phyloP scores from a whole-genome alignment of 2,888 invertebrate genomes.

The Tetragnatha montana region DNA sequence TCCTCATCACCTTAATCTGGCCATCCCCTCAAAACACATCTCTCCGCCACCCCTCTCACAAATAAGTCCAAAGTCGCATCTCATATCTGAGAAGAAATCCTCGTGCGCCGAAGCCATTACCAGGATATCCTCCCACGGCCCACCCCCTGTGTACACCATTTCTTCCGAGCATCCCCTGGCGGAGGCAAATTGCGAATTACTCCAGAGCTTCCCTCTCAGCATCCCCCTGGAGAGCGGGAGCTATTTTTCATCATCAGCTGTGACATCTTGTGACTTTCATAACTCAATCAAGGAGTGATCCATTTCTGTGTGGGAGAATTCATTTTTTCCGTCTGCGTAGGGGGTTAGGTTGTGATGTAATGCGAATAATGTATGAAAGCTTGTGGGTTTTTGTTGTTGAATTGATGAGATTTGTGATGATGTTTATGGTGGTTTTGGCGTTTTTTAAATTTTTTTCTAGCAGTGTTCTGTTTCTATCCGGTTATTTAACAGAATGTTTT shows the following conservation, averaged over 20 bases:
- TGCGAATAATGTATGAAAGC: not conserved
- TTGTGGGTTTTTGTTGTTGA: not conserved
- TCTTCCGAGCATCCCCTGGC: not conserved
- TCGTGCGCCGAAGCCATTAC: no score
- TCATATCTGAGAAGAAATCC: not conserved
- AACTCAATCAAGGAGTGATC: constrained; percentile 48
- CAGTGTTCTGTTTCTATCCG: no score
- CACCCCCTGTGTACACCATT: no score
- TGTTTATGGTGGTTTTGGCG: no score
- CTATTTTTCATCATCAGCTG: constrained; percentile 53
- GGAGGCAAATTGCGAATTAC: constrained; percentile 48
- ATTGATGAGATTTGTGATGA: no score
- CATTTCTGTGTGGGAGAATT: not conserved
- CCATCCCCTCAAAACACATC: not conserved
- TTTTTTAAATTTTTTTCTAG: no score
- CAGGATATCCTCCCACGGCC: no score
- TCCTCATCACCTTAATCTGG: not conserved
- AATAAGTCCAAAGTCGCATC: not conserved
- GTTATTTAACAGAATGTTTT: no score
- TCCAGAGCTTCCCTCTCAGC: not conserved
- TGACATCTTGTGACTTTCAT: constrained; percentile 34
- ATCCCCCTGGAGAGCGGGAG: not conserved
- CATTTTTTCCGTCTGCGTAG: not conserved
- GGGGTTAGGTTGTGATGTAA: not conserved
- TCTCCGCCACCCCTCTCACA: not conserved